Conservation (phyloP, 2,888 invertebrate genomes). For the Leptinotarsa rubiginosa region DNA sequence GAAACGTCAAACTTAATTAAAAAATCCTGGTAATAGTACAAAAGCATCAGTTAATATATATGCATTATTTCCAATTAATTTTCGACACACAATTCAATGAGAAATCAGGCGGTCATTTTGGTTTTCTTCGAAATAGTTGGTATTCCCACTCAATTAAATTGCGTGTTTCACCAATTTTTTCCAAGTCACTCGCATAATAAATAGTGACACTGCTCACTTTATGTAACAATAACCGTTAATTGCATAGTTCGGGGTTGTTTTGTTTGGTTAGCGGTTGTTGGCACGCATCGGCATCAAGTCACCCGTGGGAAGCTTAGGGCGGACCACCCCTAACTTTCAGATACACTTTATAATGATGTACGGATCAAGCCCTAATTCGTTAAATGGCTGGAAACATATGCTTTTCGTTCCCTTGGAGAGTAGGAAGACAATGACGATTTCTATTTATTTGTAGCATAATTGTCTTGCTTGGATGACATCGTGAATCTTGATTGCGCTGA, state of each 20-base stretch:
- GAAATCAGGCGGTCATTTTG: too few species aligned
- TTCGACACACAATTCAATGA: too few species aligned
- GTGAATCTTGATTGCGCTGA: conserved; percentile 13
- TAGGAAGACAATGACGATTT: conserved; percentile 33
- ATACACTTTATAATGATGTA: conserved; percentile 59
- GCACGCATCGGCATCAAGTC: conserved; percentile 61
- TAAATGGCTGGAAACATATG: conserved; percentile 67
- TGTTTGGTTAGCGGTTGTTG: conserved; percentile 63
- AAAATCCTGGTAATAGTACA: too few species aligned
- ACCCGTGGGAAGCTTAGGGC: conserved; percentile 61
- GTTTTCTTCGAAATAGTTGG: not conserved
- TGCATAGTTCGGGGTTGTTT: conserved; percentile 56
- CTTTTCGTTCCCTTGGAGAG: conserved; percentile 45
- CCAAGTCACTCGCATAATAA: conserved; percentile 37
- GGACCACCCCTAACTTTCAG: conserved; percentile 46
- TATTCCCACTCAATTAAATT: conserved; percentile 36
- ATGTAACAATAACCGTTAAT: conserved; percentile 60
- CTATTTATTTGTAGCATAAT: conserved; percentile 33
- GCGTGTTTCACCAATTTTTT: conserved; percentile 43
- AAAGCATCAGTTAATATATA: too few species aligned
- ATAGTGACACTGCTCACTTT: conserved; percentile 57
- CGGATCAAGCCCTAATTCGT: conserved; percentile 65
- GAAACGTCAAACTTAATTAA: too few species aligned
- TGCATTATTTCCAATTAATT: too few species aligned
- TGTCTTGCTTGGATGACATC: conserved; percentile 24